Conservation (phyloP, 2,113 vertebrate genomes). For the Sitta europaea region DNA sequence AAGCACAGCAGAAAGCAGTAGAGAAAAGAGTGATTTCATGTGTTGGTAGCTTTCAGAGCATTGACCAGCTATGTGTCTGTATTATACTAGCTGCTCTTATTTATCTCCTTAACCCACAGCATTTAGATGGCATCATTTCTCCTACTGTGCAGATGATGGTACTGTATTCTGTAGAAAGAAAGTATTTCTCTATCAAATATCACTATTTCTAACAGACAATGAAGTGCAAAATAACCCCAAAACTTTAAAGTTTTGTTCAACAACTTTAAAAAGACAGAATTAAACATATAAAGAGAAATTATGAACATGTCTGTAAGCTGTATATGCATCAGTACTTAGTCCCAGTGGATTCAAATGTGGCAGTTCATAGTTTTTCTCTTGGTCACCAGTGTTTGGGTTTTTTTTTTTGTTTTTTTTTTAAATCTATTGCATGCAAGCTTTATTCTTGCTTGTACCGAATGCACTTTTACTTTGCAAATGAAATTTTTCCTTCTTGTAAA, state of each 20-base stretch:
- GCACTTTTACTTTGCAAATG: background rate
- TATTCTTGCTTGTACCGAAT: background rate
- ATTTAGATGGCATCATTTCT: background rate
- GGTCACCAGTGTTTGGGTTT: no score
- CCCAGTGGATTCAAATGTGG: no score
- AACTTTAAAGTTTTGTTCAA: background rate
- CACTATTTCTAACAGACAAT: background rate
- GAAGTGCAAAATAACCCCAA: background rate
- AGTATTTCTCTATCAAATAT: background rate
- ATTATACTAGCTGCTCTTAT: background rate
- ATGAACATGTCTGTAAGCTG: background rate
- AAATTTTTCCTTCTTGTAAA: background rate
- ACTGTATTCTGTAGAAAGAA: background rate
- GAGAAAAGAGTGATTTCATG: background rate
- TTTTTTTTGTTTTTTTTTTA: rapidly evolving
- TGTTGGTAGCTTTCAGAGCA: background rate
- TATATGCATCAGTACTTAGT: background rate
- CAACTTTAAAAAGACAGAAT: background rate
- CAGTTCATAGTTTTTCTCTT: background rate
- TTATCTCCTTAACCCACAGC: background rate
- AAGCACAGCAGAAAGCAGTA: background rate
- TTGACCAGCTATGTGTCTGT: background rate
- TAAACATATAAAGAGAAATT: background rate
- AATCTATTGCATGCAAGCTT: background rate
- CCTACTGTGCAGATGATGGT: background rate